Conservation (phyloP, 2,888 invertebrate species). For the Strigamia maritima region DNA sequence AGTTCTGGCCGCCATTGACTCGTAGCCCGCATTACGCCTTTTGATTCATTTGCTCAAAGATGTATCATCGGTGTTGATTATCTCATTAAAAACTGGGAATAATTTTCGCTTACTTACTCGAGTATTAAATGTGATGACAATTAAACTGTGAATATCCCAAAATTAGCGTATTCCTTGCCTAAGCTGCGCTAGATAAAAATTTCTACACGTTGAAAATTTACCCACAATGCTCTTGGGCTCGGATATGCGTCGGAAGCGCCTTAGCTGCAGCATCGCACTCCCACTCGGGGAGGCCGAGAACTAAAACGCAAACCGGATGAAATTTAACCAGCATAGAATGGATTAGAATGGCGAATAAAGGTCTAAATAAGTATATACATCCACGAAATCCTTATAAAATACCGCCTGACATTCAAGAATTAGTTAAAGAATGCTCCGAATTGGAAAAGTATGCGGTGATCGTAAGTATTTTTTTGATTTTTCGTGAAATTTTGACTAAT, state of each 20-base stretch:
- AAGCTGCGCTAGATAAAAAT: constrained; percentile 16
- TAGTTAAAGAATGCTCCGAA: constrained; percentile 72
- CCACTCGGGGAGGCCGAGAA: not conserved
- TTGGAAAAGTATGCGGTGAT: constrained; percentile 68
- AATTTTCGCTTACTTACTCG: constrained; percentile 6
- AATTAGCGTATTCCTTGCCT: constrained; percentile 6
- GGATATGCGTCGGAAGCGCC: not conserved
- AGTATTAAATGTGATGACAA: constrained; percentile 23
- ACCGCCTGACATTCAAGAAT: constrained; percentile 76
- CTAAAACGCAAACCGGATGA: not conserved
- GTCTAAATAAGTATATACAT: constrained; percentile 67
- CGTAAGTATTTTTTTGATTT: constrained; percentile 55
- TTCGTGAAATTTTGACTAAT: not conserved
- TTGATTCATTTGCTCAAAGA: not conserved
- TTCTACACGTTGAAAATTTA: constrained; percentile 40
- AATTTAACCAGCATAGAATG: no score
- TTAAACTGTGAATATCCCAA: constrained; percentile 5
- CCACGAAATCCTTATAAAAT: constrained; percentile 81
- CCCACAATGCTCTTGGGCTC: constrained; percentile 28
- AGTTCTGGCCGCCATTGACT: constrained; percentile 19
- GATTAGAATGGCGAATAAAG: constrained; percentile 9
- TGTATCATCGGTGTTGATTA: not conserved
- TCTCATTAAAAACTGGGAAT: not conserved
- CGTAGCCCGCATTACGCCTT: constrained; percentile 13
- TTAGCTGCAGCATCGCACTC: not conserved